These are phyloP conservation scores for Elephas maximus DNA, from an alignment of 2,113 vertebrate genomes.

Conservation along the genomic window DNA sequence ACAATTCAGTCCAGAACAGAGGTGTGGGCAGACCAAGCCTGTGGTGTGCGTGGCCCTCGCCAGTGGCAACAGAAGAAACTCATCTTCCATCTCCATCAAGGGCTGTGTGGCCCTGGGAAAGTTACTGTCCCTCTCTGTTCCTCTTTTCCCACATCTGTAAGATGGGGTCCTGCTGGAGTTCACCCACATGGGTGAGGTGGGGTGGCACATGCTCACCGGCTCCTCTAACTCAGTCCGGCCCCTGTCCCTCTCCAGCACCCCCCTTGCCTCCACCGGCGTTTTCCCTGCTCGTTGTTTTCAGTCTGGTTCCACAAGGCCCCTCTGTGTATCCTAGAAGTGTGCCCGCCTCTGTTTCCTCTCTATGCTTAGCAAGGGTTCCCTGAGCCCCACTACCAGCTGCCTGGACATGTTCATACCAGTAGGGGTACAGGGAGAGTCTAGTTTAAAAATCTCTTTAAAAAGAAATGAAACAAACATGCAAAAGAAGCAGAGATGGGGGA, in stretches of 20 bases:
- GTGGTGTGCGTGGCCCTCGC: too few relatives aligned
- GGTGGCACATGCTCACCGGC: too few relatives aligned
- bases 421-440: not conserved
- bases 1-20: too few relatives aligned
- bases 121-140: not conserved
- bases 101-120: not conserved
- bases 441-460: too few relatives aligned
- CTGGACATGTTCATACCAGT: rapidly evolving
- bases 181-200: too few relatives aligned
- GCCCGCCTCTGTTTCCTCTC: rapidly evolving
- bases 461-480: too few relatives aligned
- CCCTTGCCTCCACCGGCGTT: rapidly evolving
- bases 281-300: rapidly evolving
- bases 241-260: rapidly evolving
- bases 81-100: rapidly evolving
- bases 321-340: rapidly evolving
- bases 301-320: rapidly evolving
- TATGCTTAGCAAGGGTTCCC: too few relatives aligned
- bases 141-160: not conserved
- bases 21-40: rapidly evolving
- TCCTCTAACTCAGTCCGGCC: too few relatives aligned
- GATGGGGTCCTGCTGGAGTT: not conserved
- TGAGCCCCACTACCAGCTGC: rapidly evolving
- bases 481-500: too few relatives aligned
- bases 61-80: rapidly evolving